Base-by-base conservation (phyloP, 2,113 vertebrate species). In the Leucosticte australis region DNA sequence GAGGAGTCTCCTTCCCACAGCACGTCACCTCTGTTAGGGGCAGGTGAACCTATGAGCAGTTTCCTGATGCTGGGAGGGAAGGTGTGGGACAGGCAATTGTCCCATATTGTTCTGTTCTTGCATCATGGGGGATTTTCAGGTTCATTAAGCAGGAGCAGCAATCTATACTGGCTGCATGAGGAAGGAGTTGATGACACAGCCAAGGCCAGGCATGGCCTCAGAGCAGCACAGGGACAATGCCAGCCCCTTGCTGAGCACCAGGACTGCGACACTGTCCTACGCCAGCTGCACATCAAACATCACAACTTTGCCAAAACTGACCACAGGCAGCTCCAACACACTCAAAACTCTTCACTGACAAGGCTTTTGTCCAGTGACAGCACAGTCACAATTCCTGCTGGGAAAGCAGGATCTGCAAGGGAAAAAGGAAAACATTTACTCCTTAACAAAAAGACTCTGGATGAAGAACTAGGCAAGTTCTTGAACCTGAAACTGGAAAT, bases 301-400 rank as follows among this genome's bases (percentile, higher is more conserved):
- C 62, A 41, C 16, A 56, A 0, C 65, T 57, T 53, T 15, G 50
- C 55, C 59, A 60, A 83, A 93, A 42, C 11, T 42, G 81, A 65
- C 46, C 53, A 44, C 19, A 49, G 37, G 20, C 86, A 92, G 28
- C 80, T 74, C n/a, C 1, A 2, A n/a, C 14, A 41, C 39, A 26
- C 37, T 23, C 74, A 27, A 18, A 89, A 47, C 59, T 92, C 68
- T 69, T 77, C 67, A 19, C 39, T 39, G 41, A 62, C 31, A 22
- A 69, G 24, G 11, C 9, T 77, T 86, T 80, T 0, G 0, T 69
- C 18, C 13, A 49, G 14, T 15, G 33, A 52, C 22, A 68, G 49
- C 47, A 27, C 0, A 0, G 53, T 10, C 4, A 2, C 31, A 33
- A 42, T 53, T 60, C 76, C 59, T 57, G 13, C n/a, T 87, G 73